Base-by-base conservation (phyloP, 2,888 invertebrate genomes). In the Hydropsyche betteni region DNA sequence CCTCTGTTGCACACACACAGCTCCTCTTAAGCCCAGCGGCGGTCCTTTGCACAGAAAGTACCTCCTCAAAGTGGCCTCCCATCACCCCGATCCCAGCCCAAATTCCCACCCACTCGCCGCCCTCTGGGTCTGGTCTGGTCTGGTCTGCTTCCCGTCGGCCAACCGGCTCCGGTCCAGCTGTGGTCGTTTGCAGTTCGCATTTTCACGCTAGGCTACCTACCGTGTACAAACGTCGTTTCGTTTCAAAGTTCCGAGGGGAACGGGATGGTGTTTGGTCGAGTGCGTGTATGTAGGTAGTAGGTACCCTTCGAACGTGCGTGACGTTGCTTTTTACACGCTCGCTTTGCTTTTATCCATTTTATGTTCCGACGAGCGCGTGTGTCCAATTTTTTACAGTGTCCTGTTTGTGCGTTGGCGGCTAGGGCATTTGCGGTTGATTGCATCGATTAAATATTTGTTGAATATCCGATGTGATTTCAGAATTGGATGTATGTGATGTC, bases 111-210 rank as follows among this genome's bases (percentile, higher is more conserved):
- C n/a, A 61, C 61, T 12, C 14, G 16, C 61, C 61, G 33, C n/a
- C 24, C 7, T 24, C 44, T 8, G 44, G 44, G 44, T 44, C 44
- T 44, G 44, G 44, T 44, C 44, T 44, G 44, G 68, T 38, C 34
- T 8, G 69, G 44, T 69, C 69, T 36, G 34, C 38, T 38, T 69
- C 69, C 5, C 16, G 6, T 5, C 64, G 10, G n/a, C 64, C 64
- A 55, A 72, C 61, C 72, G 34, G 64, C 58, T 12, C 55, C 33
- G 72, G 36, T 58, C 58, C 61, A 61, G 61, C 58, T 61, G 61
- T 38, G 72, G 61, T 38, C 69, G 38, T 69, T 69, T 33, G 38
- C 69, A 69, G 69, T 69, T 69, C 44, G 38, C 34, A 69, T 69
- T 69, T 69, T 69, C 69, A 69, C 69, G 69, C 38, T 44, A 44